These are phyloP conservation scores for Subacronicta megacephala DNA, from an alignment of 2,888 invertebrate species.

Conservation along the genomic window DNA sequence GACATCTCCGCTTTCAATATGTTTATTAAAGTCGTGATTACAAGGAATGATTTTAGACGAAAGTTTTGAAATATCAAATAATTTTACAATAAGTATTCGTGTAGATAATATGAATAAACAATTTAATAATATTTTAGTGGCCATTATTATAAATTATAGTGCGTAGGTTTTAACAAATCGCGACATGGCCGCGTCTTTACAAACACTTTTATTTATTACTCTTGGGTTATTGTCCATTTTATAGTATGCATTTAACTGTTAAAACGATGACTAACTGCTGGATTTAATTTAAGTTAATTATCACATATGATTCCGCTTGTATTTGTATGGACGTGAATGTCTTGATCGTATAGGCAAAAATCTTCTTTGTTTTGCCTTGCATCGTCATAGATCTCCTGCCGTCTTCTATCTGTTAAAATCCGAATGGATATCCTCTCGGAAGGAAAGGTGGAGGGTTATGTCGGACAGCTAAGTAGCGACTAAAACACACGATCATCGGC, in stretches of 20 bases:
- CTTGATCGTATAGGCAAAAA: too few species aligned
- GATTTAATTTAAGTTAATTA: background rate
- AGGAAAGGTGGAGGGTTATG: too few species aligned
- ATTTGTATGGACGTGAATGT: too few species aligned
- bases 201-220: conserved; percentile 30
- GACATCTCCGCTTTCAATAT: conserved; percentile 28
- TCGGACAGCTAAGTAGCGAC: too few species aligned
- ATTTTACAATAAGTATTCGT: background rate
- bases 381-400: too few species aligned
- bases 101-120: background rate
- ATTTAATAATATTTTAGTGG: conserved; percentile 16
- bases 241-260: conserved; percentile 7
- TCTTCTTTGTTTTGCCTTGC: too few species aligned
- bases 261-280: background rate
- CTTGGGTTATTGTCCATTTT: conserved; percentile 9
- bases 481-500: too few species aligned
- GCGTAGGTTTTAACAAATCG: conserved; percentile 24
- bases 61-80: background rate
- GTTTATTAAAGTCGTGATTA: background rate
- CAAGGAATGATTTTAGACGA: background rate
- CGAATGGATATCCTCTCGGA: too few species aligned
- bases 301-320: too few species aligned
- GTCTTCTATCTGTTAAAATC: too few species aligned
- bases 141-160: conserved; percentile 24
- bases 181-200: conserved; percentile 4